Evolutionary conservation across 2,797 vertebrate species (phyloP).

Genomic region (Sebastes steindachneri): DNA sequence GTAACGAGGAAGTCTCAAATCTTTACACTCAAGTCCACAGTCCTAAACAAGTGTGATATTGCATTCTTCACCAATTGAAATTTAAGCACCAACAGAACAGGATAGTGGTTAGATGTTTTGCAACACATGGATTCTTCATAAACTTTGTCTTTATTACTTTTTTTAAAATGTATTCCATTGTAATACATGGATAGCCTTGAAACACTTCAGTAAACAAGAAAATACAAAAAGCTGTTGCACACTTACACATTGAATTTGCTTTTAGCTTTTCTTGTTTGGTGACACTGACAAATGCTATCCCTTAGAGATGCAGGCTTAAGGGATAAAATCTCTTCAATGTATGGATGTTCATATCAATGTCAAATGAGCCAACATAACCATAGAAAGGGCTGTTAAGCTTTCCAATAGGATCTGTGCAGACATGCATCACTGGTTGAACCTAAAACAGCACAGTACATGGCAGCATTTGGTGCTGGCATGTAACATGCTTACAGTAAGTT

Average conservation of each 20-base stretch:
- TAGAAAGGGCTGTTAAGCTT: background rate
- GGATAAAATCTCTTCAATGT: background rate
- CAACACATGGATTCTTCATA: background rate
- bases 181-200: background rate
- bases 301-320: background rate
- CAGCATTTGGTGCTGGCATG: background rate
- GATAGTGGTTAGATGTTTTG: background rate
- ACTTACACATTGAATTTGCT: background rate
- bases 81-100: background rate
- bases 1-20: background rate
- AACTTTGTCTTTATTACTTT: background rate
- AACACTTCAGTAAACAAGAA: background rate
- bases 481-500: background rate
- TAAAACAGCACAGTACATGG: background rate
- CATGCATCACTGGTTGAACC: background rate
- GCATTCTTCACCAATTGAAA: background rate
- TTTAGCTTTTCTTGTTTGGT: background rate
- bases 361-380: background rate
- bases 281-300: background rate
- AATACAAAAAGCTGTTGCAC: background rate
- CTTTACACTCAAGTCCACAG: background rate
- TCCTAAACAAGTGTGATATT: background rate
- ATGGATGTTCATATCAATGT: background rate
- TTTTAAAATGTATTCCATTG: background rate
- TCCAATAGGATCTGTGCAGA: background rate